These are phyloP conservation scores for Fragum whitleyi DNA, from an alignment of 2,888 invertebrate genomes.

Conservation along the genomic window DNA sequence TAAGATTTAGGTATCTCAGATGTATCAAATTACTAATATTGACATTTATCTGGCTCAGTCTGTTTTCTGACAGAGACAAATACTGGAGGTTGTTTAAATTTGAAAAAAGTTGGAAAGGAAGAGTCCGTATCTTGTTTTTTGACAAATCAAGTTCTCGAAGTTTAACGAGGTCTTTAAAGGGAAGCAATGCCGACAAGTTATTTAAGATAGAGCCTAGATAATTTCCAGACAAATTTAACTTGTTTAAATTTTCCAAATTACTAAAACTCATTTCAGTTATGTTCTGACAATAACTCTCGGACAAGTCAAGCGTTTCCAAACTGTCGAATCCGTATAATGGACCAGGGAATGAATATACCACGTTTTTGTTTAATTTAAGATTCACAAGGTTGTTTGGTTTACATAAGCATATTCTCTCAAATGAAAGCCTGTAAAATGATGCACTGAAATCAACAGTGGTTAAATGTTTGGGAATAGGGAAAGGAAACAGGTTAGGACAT, in stretches of 20 bases:
- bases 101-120: neutral
- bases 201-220: neutral
- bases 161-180: conserved; percentile 3
- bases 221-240: neutral
- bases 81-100: neutral
- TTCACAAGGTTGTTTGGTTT: neutral
- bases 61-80: neutral
- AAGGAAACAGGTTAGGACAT: neutral
- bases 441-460: neutral
- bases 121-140: neutral
- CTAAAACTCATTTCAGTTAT: conserved; percentile 8
- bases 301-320: conserved; percentile 5
- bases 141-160: conserved; percentile 1
- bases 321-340: neutral
- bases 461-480: neutral
- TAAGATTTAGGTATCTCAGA: neutral
- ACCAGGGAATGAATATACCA: neutral
- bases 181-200: neutral
- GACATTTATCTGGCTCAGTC: neutral
- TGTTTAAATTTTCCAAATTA: neutral
- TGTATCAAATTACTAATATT: neutral
- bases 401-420: neutral
- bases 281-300: conserved; percentile 7
- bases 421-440: neutral
- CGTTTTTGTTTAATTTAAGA: neutral